These are phyloP conservation scores for Gymnarchus niloticus DNA, from an alignment of 2,113 vertebrate species.

Conservation along the genomic window DNA sequence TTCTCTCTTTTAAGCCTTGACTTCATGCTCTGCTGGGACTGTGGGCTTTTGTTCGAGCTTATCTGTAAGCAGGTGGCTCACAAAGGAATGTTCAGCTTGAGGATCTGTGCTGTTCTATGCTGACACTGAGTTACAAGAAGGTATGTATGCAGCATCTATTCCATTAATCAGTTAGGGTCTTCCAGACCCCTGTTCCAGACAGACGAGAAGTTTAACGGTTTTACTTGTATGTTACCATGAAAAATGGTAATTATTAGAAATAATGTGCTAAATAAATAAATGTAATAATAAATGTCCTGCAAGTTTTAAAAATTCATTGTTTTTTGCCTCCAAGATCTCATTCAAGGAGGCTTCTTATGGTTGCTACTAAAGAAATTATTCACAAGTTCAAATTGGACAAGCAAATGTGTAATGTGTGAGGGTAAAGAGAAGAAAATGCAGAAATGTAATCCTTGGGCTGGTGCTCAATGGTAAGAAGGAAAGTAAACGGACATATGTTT, in stretches of 20 bases:
- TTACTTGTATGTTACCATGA: background rate
- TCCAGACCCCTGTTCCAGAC: background rate
- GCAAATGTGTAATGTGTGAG: background rate
- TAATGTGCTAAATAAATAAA: background rate
- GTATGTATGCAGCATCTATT: background rate
- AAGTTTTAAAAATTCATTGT: background rate
- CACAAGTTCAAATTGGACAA: background rate
- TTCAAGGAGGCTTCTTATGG: background rate
- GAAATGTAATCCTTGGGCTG: background rate
- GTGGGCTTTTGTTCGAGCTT: background rate
- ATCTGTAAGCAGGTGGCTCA: background rate
- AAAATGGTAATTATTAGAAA: too few species aligned
- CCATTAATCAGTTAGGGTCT: background rate
- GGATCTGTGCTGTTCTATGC: background rate
- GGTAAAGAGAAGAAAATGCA: background rate
- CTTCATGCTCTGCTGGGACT: background rate
- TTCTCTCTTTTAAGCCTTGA: background rate
- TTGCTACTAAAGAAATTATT: conserved; percentile 11
- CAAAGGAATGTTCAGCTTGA: background rate
- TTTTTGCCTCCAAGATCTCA: background rate
- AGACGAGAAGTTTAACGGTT: background rate
- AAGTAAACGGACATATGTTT: background rate
- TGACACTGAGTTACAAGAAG: background rate
- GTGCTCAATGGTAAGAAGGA: background rate
- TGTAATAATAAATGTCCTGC: background rate